Evolutionary conservation across 2,888 invertebrate species (phyloP).

Genomic region (Zygogramma bicolorata): DNA sequence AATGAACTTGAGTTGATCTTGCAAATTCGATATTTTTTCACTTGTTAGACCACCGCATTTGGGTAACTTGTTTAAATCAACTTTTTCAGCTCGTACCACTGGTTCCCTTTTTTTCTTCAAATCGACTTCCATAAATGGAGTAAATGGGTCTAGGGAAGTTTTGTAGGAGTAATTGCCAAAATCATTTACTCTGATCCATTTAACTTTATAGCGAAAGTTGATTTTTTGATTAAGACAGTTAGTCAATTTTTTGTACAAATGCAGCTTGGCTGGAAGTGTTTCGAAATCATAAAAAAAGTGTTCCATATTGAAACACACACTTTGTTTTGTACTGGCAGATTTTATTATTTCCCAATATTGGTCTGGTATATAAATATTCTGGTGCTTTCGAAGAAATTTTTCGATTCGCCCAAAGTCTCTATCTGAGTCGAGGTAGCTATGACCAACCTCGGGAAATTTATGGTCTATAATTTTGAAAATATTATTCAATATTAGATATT

Average conservation of each 20-base stretch:
- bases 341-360: not conserved
- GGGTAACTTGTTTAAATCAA: not conserved
- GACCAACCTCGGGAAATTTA: constrained; percentile 14
- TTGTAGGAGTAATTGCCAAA: not conserved
- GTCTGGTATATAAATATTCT: not conserved
- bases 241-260: not conserved
- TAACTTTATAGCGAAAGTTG: not conserved
- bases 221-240: not conserved
- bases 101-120: too few species aligned
- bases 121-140: not conserved
- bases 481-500: not conserved
- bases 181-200: not conserved
- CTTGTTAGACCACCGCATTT: not conserved
- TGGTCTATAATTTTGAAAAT: constrained; percentile 2
- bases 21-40: not conserved
- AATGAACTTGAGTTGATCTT: not conserved
- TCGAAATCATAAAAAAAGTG: too few species aligned
- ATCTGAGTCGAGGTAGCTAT: constrained; percentile 13
- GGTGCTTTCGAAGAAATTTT: not conserved
- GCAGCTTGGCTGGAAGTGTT: not conserved
- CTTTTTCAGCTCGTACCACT: not conserved
- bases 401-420: constrained; percentile 4
- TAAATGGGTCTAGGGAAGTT: not conserved
- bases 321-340: too few species aligned
- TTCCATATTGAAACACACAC: too few species aligned